Base-by-base conservation (phyloP, 2,797 vertebrate genomes). In the Perodicticus potto region DNA sequence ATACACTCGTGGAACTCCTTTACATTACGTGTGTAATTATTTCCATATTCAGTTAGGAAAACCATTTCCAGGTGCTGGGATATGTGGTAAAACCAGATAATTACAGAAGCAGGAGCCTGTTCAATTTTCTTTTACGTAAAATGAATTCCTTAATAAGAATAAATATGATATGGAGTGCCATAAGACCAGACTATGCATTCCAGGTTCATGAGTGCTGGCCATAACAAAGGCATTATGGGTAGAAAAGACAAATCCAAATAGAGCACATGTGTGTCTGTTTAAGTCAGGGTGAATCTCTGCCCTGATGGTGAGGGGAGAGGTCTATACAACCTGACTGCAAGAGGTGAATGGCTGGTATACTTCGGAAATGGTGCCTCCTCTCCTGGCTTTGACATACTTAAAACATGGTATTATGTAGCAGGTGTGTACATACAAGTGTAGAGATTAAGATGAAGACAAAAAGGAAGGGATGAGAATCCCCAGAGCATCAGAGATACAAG, bases 301-400 rank as follows among this genome's bases (percentile, higher is more conserved):
- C 23, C n/a, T 49, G 19, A 14, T 2, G 4, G 7, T 65, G 23
- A 82, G 11, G 16, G 10, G 59, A 40, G 1, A 45, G 22, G 11
- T 40, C 6, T 2, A 5, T 27, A 22, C 40, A 53, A 16, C 4
- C 2, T 16, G 81, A 43, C 7, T 55, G 5, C 3, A 87, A 72
- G 5, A 14, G 72, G 10, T 2, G n/a, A 61, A 14, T 63, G 40
- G 1, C 12, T 86, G n/a, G 0, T n/a, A 57, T 6, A 2, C 13
- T 16, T 77, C 53, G 25, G 43, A 78, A 69, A 61, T 55, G 43
- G 17, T 72, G 0, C 12, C 20, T 77, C 6, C 7, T 67, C 16
- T 57, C 32, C 23, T 57, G 12, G 14, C 14, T 91, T 92, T 78
- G 55, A 45, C 13, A 76, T 92, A 57, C 8, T 85, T 90, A 72